These are phyloP conservation scores for Falco naumanni DNA, from an alignment of 2,797 vertebrate genomes.

Conservation along the genomic window DNA sequence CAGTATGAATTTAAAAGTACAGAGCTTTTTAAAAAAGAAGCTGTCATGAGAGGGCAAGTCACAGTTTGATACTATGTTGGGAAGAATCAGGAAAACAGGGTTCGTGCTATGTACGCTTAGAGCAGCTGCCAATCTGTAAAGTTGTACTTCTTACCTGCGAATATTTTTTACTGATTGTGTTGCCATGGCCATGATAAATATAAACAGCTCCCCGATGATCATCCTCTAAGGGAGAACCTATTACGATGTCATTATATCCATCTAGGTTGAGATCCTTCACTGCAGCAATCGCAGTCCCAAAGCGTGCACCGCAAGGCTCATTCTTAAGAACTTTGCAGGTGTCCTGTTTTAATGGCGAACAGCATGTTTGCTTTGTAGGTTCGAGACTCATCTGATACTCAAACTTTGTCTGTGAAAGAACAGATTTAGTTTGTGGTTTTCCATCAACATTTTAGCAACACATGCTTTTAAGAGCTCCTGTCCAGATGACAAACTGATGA, in stretches of 20 bases:
- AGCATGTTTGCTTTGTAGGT: constrained; percentile 90
- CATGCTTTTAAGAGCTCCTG: not conserved
- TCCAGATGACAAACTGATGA: not conserved
- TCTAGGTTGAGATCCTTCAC: constrained; percentile 94
- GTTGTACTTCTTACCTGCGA: constrained; percentile 84
- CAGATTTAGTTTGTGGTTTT: constrained; percentile 25
- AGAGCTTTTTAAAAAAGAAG: not conserved
- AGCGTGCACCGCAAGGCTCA: constrained; percentile 92
- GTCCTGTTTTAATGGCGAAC: constrained; percentile 76
- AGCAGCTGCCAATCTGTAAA: not conserved
- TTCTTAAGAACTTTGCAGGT: constrained; percentile 83
- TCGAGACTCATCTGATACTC: constrained; percentile 88
- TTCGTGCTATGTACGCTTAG: not conserved
- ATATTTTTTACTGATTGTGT: constrained; percentile 83
- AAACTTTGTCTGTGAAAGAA: constrained; percentile 79
- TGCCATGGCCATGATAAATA: constrained; percentile 88
- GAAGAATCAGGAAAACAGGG: not conserved
- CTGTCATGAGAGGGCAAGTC: not conserved
- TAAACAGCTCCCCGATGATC: constrained; percentile 94
- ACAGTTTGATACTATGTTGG: not conserved
- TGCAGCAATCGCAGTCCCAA: constrained; percentile 92
- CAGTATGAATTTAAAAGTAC: not conserved
- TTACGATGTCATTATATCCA: constrained; percentile 89
- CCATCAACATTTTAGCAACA: not conserved
- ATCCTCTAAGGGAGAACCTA: constrained; percentile 93